Evolutionary conservation across 2,113 vertebrate species (phyloP).

Genomic region (Anser brachyrhynchus): DNA sequence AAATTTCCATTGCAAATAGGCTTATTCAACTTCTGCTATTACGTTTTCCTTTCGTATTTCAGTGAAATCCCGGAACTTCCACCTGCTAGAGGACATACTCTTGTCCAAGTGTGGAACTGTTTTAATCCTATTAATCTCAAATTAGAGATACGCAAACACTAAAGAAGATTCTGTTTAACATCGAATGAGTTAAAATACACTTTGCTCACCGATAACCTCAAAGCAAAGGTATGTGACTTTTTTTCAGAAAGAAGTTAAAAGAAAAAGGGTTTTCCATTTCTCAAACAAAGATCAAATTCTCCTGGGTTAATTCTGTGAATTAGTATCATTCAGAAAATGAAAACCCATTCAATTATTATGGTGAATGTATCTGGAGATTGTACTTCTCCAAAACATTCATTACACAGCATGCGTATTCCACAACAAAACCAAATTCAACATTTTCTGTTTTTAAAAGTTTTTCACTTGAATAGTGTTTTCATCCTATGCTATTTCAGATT

Average conservation of each 20-base stretch:
- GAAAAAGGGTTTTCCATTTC: not conserved
- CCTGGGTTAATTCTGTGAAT: not conserved
- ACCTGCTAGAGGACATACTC: not conserved
- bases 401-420: not conserved
- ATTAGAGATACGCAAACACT: not conserved
- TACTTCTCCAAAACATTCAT: not conserved
- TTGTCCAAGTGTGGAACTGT: not conserved
- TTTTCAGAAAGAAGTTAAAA: no score
- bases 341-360: not conserved
- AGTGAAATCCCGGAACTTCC: not conserved
- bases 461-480: not conserved
- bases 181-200: not conserved
- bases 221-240: not conserved
- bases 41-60: not conserved
- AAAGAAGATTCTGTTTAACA: not conserved
- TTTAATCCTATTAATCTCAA: not conserved
- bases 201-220: not conserved
- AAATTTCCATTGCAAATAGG: not conserved
- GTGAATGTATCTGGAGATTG: not conserved
- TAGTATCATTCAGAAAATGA: not conserved
- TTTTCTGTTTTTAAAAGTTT: not conserved
- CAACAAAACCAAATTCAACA: not conserved
- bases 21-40: not conserved
- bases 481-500: not conserved
- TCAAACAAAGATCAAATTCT: not conserved